These are phyloP conservation scores for Gasterosteus aculeatus DNA, from an alignment of 2,113 vertebrate genomes.

Conservation along the genomic window DNA sequence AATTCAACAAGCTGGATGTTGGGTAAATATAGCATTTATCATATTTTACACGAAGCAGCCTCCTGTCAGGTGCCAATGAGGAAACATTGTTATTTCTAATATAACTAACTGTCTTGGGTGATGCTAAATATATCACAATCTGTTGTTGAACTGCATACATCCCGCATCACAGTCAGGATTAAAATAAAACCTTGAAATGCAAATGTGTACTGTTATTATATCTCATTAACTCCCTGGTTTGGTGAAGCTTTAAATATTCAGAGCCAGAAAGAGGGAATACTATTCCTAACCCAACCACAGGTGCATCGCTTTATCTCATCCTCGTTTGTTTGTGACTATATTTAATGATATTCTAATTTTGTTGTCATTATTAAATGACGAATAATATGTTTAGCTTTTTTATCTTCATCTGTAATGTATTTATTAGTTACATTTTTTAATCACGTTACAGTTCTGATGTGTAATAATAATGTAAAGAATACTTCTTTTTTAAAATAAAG, in stretches of 20 bases:
- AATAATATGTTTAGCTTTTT: background rate
- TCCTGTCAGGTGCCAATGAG: background rate
- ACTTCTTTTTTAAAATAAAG: too few species aligned
- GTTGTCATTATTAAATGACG: background rate
- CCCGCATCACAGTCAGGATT: background rate
- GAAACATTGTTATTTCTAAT: slow-evolving; percentile 2
- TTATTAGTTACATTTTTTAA: background rate
- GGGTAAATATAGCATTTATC: background rate
- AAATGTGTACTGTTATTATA: background rate
- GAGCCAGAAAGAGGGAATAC: background rate
- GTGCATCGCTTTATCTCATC: background rate
- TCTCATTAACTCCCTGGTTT: background rate
- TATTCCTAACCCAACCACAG: background rate
- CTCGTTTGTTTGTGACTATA: background rate
- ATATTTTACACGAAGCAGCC: background rate
- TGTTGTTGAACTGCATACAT: slow-evolving; percentile 2
- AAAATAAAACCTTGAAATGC: background rate
- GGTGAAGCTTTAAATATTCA: slow-evolving; percentile 10
- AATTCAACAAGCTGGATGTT: slow-evolving; percentile 2
- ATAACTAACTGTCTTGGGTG: background rate
- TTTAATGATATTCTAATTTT: background rate
- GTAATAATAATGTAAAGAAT: too few species aligned
- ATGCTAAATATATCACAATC: background rate
- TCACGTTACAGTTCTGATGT: too few species aligned
- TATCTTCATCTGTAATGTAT: background rate